Conservation (phyloP, 2,888 invertebrate genomes). For the Thalpophila matura region DNA sequence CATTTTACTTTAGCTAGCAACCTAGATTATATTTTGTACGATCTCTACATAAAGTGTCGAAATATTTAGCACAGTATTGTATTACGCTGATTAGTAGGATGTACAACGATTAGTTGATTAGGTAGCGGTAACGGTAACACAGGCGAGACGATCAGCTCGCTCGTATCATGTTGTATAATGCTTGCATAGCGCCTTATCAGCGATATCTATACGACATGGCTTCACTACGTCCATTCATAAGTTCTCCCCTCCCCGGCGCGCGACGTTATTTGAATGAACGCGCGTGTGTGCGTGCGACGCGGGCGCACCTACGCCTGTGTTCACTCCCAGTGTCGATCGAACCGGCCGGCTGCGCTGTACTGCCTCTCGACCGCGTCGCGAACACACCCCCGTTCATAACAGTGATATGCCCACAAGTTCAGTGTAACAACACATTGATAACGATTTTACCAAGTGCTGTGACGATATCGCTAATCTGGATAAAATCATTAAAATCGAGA, state of each 20-base stretch:
- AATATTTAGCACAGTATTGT: conserved; percentile 58
- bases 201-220: conserved; percentile 82
- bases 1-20: conserved; percentile 47
- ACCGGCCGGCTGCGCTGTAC: conserved; percentile 75
- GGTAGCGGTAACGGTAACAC: conserved; percentile 61
- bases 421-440: conserved; percentile 78
- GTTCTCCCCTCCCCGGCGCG: conserved; percentile 77
- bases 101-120: conserved; percentile 63
- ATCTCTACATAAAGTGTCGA: conserved; percentile 66
- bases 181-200: conserved; percentile 84
- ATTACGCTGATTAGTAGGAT: conserved; percentile 69
- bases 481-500: conserved; percentile 87
- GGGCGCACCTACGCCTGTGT: conserved; percentile 77
- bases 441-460: conserved; percentile 79
- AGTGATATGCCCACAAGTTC: conserved; percentile 83
- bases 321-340: conserved; percentile 76
- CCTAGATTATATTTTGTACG: conserved; percentile 62
- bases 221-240: conserved; percentile 91
- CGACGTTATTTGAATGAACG: conserved; percentile 81
- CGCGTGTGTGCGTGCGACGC: conserved; percentile 82
- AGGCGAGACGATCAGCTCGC: conserved; percentile 60
- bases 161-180: conserved; percentile 80
- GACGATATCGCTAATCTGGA: conserved; percentile 87
- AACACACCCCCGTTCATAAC: conserved; percentile 66
- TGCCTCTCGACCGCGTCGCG: conserved; percentile 72